A percentile compares a stretch with the other conserved stretches of the same genome.
Conservation (phyloP, 2,113 vertebrate genomes). For the Penelope pileata region DNA sequence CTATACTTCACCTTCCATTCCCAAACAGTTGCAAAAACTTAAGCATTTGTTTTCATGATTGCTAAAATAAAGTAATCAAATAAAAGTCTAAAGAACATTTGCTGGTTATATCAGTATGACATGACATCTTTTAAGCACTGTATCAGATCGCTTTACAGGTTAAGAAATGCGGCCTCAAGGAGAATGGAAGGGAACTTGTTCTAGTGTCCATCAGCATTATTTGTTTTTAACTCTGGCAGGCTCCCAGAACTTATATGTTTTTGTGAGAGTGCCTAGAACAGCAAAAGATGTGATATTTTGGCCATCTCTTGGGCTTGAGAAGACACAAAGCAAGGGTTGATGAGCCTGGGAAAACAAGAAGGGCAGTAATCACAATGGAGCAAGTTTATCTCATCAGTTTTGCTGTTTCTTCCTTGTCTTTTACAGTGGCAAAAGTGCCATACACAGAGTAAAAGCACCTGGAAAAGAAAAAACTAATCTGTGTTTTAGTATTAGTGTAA, state of each 20-base stretch:
- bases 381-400: background rate
- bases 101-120: background rate
- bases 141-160: background rate
- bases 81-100: background rate
- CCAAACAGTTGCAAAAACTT: background rate
- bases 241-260: background rate
- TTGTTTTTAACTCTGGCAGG: background rate
- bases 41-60: background rate
- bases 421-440: background rate
- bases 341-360: background rate
- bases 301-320: background rate
- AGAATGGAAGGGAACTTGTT: background rate
- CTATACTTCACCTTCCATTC: background rate
- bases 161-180: background rate
- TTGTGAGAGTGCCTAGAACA: background rate
- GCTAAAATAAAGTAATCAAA: background rate
- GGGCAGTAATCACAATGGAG: background rate
- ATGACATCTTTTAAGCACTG: background rate
- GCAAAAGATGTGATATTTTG: background rate
- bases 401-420: background rate
- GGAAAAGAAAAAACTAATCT: background rate
- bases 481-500: background rate
- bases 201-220: background rate
- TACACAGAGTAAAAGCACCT: background rate
- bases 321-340: background rate